Evolutionary conservation across 2,888 invertebrate genomes (phyloP), one percentile per base, ranked within the genome.

Genomic region (Hirudinaria manillensis): DNA sequence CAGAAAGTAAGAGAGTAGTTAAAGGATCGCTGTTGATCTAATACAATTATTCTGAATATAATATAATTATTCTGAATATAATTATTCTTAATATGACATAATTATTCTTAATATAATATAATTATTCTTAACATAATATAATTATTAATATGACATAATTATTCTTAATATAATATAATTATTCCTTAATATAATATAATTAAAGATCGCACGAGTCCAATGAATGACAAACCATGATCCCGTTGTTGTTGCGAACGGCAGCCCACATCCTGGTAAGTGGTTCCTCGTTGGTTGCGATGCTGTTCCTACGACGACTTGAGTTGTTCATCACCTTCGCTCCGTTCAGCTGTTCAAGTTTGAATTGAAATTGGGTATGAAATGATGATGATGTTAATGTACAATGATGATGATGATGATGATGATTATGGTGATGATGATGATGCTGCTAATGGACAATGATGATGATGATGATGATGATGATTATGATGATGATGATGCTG

Each of bases 211-310:
- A 56, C 56, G 13, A 56, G 27, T 56, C 56, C 21, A 53, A 21
- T 53, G 53, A 56, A 24, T 21, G 27, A 56, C 81, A 75, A 77
- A 92, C 93, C 91, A 98, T 96, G 75, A 99, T 96, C 1, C 97
- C 98, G 84, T 97, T 97, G 84, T 94, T 95, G 0, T 92, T 90
- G 77, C 97, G 88, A 0, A 96, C 92, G 80, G 92, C 92, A 84
- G 94, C 93, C 97, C 98, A 98, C 70, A 98, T 91, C 83, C 91
- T 92, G 83, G 92, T 91, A 78, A 96, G 90, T 3, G 95, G 88
- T 79, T 95, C 95, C 83, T 94, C 94, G 10, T 83, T 82, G 38
- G 83, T 77, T 4, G 82, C 83, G 3, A 84, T 82, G 27, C 82
- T 81, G 70, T 82, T 82, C 27, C 83, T 82, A 76, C 83, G 77